Evolutionary conservation across 2,797 vertebrate genomes (phyloP).

Genomic region (Phoxinus dragarum): DNA sequence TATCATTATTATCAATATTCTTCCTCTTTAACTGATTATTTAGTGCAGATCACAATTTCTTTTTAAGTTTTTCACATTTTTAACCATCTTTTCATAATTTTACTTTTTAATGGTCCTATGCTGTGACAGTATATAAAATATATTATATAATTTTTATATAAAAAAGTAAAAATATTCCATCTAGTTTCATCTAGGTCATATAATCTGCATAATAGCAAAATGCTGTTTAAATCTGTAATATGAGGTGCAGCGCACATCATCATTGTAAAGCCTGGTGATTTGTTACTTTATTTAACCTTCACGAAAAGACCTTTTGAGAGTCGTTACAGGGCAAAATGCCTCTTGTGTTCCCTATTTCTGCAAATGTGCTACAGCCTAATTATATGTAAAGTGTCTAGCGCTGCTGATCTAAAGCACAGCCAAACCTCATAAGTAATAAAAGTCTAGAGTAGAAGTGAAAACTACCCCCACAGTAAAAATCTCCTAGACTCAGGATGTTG

Average conservation of each 20-base stretch:
- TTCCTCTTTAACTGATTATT: not conserved
- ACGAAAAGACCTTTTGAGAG: not conserved
- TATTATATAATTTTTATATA: not conserved
- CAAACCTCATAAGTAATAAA: not conserved
- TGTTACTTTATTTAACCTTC: not conserved
- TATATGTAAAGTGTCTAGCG: not conserved
- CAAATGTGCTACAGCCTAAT: conserved; percentile 8
- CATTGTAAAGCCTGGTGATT: conserved; percentile 5
- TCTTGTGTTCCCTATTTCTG: not conserved
- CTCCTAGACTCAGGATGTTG: conserved; percentile 7
- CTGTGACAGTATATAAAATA: not conserved
- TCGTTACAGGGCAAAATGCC: not conserved
- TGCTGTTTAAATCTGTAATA: not conserved
- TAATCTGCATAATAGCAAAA: not conserved
- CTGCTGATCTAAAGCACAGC: not conserved
- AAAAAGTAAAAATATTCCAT: not conserved
- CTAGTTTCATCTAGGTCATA: not conserved
- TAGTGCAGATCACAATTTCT: not conserved
- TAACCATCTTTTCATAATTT: not conserved
- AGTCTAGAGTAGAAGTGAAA: not conserved
- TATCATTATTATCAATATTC: not conserved
- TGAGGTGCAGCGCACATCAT: not conserved
- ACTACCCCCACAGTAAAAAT: conserved; percentile 5
- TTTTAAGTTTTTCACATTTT: not conserved
- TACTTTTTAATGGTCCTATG: not conserved